Base-by-base conservation (phyloP, 1,140 invertebrate species). In the Tetragonula clypearis region DNA sequence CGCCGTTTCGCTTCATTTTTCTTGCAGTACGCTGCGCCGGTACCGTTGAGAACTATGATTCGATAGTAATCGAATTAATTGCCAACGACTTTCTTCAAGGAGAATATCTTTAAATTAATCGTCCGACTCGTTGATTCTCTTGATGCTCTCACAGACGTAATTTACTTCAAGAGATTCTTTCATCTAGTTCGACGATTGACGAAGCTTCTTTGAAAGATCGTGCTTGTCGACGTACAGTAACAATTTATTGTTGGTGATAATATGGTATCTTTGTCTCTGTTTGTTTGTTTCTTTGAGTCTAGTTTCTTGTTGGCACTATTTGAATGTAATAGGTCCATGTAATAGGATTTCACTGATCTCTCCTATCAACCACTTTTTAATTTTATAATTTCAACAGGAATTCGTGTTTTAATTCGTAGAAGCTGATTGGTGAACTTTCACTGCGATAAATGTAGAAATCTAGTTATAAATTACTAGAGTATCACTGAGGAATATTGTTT, bases 1-100 rank as follows among this genome's bases (percentile, higher is more conserved):
- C 86, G 73, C 65, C 71, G 83, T 80, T 88, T 86, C 60, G 77
- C 79, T n/a, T 26, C 68, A 55, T 73, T 88, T 81, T 79, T 83
- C 58, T 85, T 81, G n/a, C 35, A 17, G 14, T 19, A 26, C 21
- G 17, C 19, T 14, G 19, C 35, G 30, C n/a, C 19, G 66, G 66
- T 76, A 49, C 15, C 82, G 82, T 5, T 79, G 77, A 79, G 65
- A 73, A 79, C 82, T 79, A 65, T 73, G 68, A 79, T 84, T 84
- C 41, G 68, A 73, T 72, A 62, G 74, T 88, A 76, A 88, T 81
- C 74, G 78, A 53, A 56, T 65, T 84, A 77, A 87, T 85, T 87
- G 72, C 73, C 73, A 66, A 81, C 9, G 55, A 49, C 49, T 66
- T 26, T 41, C 74, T 58, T 35, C 3, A 35, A 35, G 56, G 12